Base-by-base conservation (phyloP, 2,113 vertebrate genomes). In the Lipophrys pholis region DNA sequence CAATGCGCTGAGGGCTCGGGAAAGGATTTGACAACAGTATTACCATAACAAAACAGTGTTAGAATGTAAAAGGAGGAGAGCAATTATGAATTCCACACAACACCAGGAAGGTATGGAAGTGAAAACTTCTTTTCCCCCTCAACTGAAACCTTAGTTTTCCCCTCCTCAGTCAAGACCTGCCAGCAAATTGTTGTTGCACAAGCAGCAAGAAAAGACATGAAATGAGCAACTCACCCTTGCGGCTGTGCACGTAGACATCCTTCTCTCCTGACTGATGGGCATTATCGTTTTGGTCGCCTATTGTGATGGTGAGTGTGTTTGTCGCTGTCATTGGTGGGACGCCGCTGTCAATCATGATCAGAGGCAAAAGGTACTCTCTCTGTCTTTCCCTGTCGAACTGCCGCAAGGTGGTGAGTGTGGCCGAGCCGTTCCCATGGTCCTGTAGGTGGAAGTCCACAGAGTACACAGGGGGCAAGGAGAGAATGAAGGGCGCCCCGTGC, bases 281-380 rank as follows among this genome's bases (percentile, higher is more conserved):
- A 51, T 97, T 95, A 89, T 97, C 96, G 5, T 97, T 97, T 83
- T 95, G 93, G 81, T 97, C 96, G 1, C 95, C 95, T 2, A 97
- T 89, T 56, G 93, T 95, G 88, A 97, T 90, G 1, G 94, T 95
- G 42, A 97, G 93, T 0, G 90, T 96, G 89, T 73, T 94, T 11
- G 96, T 97, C 70, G 94, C 90, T 21, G 94, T 97, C 91, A 94
- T 90, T 8, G 94, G 90, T 6, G 95, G 96, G 56, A 72, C 80
- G 12, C 96, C 96, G 30, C 94, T 95, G 80, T 97, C 95, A 8
- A 61, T 94, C 92, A 96, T 94, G 57, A 97, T 83, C 80, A 97
- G 11, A 0, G 95, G 95, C 59, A 97, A 79, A 53, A 81, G 80
- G 77, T 96, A 94, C 60, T 93, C 88, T 1, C 93, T 95, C 84